These are phyloP conservation scores for Taeniopygia guttata DNA, from an alignment of 2,797 vertebrate genomes.

Conservation along the genomic window DNA sequence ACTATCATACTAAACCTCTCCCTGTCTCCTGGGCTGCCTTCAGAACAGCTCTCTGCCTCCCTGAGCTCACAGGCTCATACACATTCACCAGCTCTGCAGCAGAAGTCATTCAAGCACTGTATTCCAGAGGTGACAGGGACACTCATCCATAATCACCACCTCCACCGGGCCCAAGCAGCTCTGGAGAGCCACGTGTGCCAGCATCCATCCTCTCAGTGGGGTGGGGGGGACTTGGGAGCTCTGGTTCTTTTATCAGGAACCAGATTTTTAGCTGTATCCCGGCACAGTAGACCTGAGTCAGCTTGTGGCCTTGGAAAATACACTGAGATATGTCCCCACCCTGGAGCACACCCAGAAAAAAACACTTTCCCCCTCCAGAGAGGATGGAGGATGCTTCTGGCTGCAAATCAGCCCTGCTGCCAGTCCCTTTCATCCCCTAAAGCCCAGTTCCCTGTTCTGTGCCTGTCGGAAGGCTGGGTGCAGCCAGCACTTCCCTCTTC, in stretches of 20 bases:
- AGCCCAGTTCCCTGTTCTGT: neutral
- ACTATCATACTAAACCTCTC: neutral
- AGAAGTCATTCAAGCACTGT: neutral
- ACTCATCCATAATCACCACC: neutral
- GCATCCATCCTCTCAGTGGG: neutral
- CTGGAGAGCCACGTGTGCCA: neutral
- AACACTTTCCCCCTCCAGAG: neutral
- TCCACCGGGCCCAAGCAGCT: neutral
- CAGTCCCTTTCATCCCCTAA: accelerated
- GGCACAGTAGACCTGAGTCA: accelerated
- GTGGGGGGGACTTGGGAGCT: neutral
- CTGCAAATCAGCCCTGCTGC: neutral
- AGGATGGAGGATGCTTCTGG: neutral
- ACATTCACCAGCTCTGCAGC: neutral
- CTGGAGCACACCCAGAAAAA: neutral
- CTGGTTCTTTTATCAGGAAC: neutral
- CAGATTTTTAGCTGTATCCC: neutral
- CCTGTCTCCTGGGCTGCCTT: neutral
- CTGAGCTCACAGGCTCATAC: neutral
- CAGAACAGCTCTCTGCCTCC: neutral
- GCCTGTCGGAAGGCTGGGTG: accelerated
- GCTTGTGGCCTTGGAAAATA: neutral
- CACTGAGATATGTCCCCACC: accelerated
- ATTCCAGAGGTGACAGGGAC: neutral
- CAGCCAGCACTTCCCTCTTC: neutral